Conservation (phyloP, 2,797 vertebrate species). For the Myotis vivesi region DNA sequence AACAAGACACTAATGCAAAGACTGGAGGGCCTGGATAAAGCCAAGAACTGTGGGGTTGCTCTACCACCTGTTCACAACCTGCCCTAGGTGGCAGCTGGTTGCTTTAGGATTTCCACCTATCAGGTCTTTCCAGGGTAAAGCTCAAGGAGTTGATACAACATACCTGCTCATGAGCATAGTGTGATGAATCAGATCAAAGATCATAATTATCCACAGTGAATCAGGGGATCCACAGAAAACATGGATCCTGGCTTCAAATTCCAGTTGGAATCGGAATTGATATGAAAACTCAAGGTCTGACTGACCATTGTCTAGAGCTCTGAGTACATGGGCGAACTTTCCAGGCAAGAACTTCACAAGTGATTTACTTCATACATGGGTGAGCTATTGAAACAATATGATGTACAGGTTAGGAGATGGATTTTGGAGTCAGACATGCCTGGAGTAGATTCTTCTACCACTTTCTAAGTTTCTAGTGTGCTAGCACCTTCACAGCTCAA, state of each 20-base stretch:
- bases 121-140: not conserved
- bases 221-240: not conserved
- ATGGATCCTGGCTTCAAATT: constrained; percentile 16
- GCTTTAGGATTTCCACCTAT: not conserved
- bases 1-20: not conserved
- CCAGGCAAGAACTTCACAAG: not conserved
- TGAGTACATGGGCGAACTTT: constrained; percentile 32
- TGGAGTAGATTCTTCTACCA: constrained; percentile 16
- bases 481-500: not conserved
- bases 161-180: not conserved
- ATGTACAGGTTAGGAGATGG: constrained; percentile 6
- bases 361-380: not conserved
- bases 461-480: not conserved
- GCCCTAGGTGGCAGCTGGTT: not conserved
- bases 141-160: not conserved
- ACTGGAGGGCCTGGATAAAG: not conserved
- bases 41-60: not conserved
- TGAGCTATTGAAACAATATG: not conserved
- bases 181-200: not conserved
- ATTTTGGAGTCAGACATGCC: constrained; percentile 27
- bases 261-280: not conserved
- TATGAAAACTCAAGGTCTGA: constrained; percentile 15
- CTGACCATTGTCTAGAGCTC: not conserved
- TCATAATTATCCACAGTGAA: not conserved
- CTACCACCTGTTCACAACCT: not conserved